Percentiles rank a stretch among this genome's conserved stretches.
phyloP scores from a whole-genome alignment of 2,888 invertebrate genomes.

The Nemapogon koenigi region DNA sequence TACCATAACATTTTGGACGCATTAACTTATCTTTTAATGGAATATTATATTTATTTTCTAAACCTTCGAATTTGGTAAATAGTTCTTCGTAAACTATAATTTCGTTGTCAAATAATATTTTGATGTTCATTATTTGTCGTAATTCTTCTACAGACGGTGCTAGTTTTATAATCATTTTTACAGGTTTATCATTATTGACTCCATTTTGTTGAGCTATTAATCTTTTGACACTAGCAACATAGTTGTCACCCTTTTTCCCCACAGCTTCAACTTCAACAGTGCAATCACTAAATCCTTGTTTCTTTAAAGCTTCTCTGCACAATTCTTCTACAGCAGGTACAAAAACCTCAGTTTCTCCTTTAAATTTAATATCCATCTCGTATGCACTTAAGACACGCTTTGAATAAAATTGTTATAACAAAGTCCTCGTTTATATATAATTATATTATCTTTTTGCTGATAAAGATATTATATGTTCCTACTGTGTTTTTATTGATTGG shows the following conservation, averaged over 20 bases:
- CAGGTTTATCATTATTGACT: conserved; percentile 16
- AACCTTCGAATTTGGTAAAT: conserved; percentile 24
- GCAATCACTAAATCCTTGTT: conserved; percentile 12
- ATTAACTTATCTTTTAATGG: conserved; percentile 23
- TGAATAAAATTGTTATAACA: too few relatives aligned
- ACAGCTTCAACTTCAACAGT: conserved; percentile 16
- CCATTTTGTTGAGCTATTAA: conserved; percentile 8
- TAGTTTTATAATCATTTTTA: conserved; percentile 31
- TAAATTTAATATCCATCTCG: conserved; percentile 3
- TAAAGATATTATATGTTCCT: too few relatives aligned
- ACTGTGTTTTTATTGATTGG: too few relatives aligned
- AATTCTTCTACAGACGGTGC: conserved; percentile 22
- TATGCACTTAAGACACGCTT: too few relatives aligned
- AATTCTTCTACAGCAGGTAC: not conserved
- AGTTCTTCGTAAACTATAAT: conserved; percentile 25
- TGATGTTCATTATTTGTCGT: conserved; percentile 18
- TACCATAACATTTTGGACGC: conserved; percentile 28
- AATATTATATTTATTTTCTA: conserved; percentile 25
- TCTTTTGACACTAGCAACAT: conserved; percentile 17
- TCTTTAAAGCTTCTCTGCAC: conserved; percentile 6
- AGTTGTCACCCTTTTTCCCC: conserved; percentile 18
- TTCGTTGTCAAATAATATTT: conserved; percentile 26
- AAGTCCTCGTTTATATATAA: too few relatives aligned
- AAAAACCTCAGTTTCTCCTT: not conserved
- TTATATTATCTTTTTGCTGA: too few relatives aligned